Evolutionary conservation across 2,113 vertebrate species (phyloP).

Genomic region (Toxotes jaculatrix): DNA sequence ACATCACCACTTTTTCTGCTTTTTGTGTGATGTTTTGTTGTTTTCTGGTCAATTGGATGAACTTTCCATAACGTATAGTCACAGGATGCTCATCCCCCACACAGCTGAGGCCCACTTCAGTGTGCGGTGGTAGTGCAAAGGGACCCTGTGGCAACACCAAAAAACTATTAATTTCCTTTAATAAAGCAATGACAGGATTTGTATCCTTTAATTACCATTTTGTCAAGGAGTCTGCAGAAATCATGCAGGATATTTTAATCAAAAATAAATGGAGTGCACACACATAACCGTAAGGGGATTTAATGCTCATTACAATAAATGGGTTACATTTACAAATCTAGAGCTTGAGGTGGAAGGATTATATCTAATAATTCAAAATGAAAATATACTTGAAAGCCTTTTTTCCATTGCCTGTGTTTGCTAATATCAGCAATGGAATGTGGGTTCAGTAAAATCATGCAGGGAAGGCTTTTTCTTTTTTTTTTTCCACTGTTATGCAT

Average conservation of each 20-base stretch:
- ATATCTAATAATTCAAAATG: slow-evolving; percentile 55
- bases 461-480: not conserved
- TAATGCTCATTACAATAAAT: slow-evolving; percentile 78
- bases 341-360: slow-evolving; percentile 66
- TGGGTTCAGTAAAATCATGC: slow-evolving; percentile 30
- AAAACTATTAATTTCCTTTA: slow-evolving; percentile 62
- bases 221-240: slow-evolving; percentile 66
- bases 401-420: slow-evolving; percentile 22
- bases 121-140: not conserved
- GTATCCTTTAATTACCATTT: slow-evolving; percentile 73
- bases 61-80: slow-evolving; percentile 15
- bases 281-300: slow-evolving; percentile 70
- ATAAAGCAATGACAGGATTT: slow-evolving; percentile 61
- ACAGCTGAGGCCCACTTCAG: slow-evolving; percentile 25
- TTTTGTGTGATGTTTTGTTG: slow-evolving; percentile 15
- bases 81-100: not conserved
- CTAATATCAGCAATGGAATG: slow-evolving; percentile 21
- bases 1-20: not conserved
- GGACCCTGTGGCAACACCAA: slow-evolving; percentile 22
- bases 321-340: slow-evolving; percentile 66
- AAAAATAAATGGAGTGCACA: slow-evolving; percentile 74
- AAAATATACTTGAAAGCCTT: slow-evolving; percentile 45
- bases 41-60: slow-evolving; percentile 44
- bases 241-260: slow-evolving; percentile 71
- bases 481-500: slow-evolving; percentile 1